Percentiles rank a stretch among this genome's conserved stretches.
Evolutionary conservation across 2,797 vertebrate genomes (phyloP).

Genomic region (Masticophis lateralis): DNA sequence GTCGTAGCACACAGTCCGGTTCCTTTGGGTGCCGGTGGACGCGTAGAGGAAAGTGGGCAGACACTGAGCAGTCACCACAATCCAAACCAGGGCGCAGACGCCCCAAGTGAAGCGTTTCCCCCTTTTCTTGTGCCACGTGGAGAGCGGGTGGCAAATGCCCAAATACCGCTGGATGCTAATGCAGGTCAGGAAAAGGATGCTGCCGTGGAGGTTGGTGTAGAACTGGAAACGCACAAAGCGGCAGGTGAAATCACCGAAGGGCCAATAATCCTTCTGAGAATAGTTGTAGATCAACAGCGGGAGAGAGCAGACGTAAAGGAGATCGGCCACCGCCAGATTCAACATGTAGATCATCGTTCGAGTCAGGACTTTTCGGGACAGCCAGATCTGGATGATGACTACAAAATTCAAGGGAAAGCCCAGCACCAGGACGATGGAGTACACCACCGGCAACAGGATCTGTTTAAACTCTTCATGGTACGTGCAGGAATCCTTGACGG

Average conservation of each 20-base stretch:
- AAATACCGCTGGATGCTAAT: conserved; percentile 94
- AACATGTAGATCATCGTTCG: conserved; percentile 88
- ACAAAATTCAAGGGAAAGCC: conserved; percentile 85
- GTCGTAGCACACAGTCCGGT: conserved; percentile 94
- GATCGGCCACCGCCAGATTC: conserved; percentile 88
- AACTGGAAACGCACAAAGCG: conserved; percentile 92
- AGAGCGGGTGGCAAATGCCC: conserved; percentile 91
- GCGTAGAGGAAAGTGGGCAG: conserved; percentile 89
- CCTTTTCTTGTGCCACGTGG: conserved; percentile 82
- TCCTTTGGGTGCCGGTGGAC: conserved; percentile 85
- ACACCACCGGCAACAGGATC: conserved; percentile 85
- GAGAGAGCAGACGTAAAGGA: conserved; percentile 91
- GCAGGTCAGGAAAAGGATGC: conserved; percentile 96
- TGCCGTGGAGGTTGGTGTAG: conserved; percentile 92
- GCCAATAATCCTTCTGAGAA: conserved; percentile 90
- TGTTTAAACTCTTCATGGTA: conserved; percentile 92
- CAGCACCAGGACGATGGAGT: conserved; percentile 81
- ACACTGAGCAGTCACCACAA: conserved; percentile 77
- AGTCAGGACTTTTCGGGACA: conserved; percentile 75
- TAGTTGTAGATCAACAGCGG: conserved; percentile 97
- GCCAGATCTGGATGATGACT: conserved; percentile 87
- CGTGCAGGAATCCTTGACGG: conserved; percentile 74
- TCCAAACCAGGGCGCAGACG: conserved; percentile 82
- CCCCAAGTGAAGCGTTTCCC: conserved; percentile 83
- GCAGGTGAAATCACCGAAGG: conserved; percentile 89